Evolutionary conservation across 2,113 vertebrate genomes (phyloP), one percentile per base, ranked within the genome.

Genomic region (Callipepla squamata): DNA sequence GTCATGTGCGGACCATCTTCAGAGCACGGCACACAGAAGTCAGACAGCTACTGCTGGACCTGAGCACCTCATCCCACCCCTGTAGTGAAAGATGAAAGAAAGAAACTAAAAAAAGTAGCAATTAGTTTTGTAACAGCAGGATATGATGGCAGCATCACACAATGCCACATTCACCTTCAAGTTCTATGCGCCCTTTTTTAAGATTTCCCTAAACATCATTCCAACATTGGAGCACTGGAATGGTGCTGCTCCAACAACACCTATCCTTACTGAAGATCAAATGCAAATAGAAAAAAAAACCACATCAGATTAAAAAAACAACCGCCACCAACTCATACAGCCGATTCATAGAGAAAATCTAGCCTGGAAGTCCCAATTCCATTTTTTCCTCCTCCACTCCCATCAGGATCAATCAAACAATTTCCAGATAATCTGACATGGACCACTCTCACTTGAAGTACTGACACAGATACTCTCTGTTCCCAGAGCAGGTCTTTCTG

Each of bases 281-380:
- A 86, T 1, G 57, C 32, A 23, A 90, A 80, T 1, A 36, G 77
- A 84, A 65, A 25, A 47, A 84, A 88, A 36, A 66, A 40, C 40
- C 40, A n/a, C 6, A 57, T 3, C 3, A 45, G 44, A 47, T 57
- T 0, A 51, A 25, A 76, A 42, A 36, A 15, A 9, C 7, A 23
- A 22, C 20, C 1, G 1, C 45, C 82, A 42, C 36, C 47, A 34
- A 55, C 38, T 85, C 82, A 22, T 48, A 13, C 47, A 93, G 83
- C 80, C 85, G 65, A 84, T n/a, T 90, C 69, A 78, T 3, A 2
- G 77, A 62, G 61, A 44, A 59, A 75, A 73, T 69, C 80, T 65
- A 12, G n/a, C n/a, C 20, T 12, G 78, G 93, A 94, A 90, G 83
- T 89, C 93, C 32, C 48, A 30, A 32, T 53, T 47, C 47, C 50